Evolutionary conservation across 2,113 vertebrate species (phyloP).

Genomic region (Calyptomena viridis): DNA sequence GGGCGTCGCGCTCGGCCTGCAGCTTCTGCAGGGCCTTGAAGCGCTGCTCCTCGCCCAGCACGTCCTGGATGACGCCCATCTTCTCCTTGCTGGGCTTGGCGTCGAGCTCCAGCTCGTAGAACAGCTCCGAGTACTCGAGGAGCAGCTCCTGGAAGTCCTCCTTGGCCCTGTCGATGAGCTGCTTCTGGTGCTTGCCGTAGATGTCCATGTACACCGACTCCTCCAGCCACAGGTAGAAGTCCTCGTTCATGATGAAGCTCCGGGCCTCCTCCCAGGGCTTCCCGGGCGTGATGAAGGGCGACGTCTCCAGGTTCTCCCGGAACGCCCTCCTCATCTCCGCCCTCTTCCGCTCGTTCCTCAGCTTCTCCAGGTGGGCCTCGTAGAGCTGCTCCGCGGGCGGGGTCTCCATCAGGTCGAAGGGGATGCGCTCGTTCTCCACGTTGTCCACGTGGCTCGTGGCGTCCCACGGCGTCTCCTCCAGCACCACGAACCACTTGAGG

Average conservation of each 20-base stretch:
- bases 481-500: slow-evolving; percentile 88
- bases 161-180: slow-evolving; percentile 93
- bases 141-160: slow-evolving; percentile 97
- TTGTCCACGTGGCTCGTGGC: slow-evolving; percentile 86
- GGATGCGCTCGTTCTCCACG: slow-evolving; percentile 86
- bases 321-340: slow-evolving; percentile 88
- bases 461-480: slow-evolving; percentile 96
- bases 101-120: slow-evolving; percentile 95
- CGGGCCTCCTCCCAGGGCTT: slow-evolving; percentile 97
- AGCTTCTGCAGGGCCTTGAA: slow-evolving; percentile 95
- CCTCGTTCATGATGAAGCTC: slow-evolving; percentile 96
- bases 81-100: slow-evolving; percentile 99
- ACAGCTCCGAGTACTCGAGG: slow-evolving; percentile 95
- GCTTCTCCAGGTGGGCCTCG: slow-evolving; percentile 85
- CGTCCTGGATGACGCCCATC: slow-evolving; percentile 96
- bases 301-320: slow-evolving; percentile 87
- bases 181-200: slow-evolving; percentile 93
- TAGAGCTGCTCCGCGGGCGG: slow-evolving; percentile 81
- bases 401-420: slow-evolving; percentile 92
- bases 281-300: slow-evolving; percentile 91
- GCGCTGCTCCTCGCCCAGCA: slow-evolving; percentile 90
- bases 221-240: slow-evolving; percentile 94
- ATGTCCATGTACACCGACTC: slow-evolving; percentile 91
- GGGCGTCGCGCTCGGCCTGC: slow-evolving; percentile 93
- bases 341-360: slow-evolving; percentile 85